Evolutionary conservation across 2,888 invertebrate species (phyloP), one percentile per base, ranked within the genome.

Genomic region (Lycocerus yunnanus): DNA sequence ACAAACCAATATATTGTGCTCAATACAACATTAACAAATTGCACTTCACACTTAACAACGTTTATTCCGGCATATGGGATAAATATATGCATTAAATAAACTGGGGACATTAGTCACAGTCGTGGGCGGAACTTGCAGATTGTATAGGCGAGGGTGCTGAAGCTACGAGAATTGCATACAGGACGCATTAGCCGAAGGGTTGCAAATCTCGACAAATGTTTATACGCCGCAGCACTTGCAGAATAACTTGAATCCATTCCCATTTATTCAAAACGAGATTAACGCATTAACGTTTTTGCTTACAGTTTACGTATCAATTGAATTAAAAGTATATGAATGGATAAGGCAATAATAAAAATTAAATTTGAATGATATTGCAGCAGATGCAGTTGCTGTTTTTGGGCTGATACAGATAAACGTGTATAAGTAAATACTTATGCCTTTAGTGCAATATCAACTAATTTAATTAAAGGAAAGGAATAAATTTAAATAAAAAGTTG

Each of bases 41-140:
- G 83, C 84, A 81, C 82, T 84, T 84, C 84, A 84, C 84, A 84
- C 84, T 84, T 84, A 84, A 84, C 84, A 83, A 81, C 82, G 82
- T 83, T 84, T 84, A 83, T 83, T 82, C 82, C 81, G 85, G 84
- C 86, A 86, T 85, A 86, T 86, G 86, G 86, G 83, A 82, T 83
- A 85, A 86, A 86, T 86, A 84, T 85, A 85, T 86, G 85, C 86
- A 86, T 85, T 85, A 84, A 85, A 86, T 84, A 84, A 82, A 84
- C 83, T 75, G 79, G 76, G 79, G 79, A 78, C 80, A 84, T 85
- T 84, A 84, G 83, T 85, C 84, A 84, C 83, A 83, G 82, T 80
- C 81, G 84, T 85, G 84, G 86, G 86, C 85, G 86, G 83, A 81
- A 80, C 76, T 69, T 75, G 18, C 76, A 78, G 79, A 79, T 81